These are phyloP conservation scores for Merodon equestris DNA, from an alignment of 2,888 invertebrate genomes.

Conservation along the genomic window DNA sequence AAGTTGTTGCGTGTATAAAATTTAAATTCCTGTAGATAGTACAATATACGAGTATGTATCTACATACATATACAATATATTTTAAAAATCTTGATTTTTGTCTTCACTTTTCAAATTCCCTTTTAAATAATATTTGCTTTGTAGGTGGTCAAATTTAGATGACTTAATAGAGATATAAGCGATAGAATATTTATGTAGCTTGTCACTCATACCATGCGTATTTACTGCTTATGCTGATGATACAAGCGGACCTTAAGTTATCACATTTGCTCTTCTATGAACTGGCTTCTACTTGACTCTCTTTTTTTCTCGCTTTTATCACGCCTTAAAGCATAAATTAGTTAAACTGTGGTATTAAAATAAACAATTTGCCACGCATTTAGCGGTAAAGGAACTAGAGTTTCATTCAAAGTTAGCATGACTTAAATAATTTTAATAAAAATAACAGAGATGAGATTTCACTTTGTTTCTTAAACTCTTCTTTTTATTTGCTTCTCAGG, in stretches of 20 bases:
- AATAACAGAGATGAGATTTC: too few relatives aligned
- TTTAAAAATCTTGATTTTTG: neutral
- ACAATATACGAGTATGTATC: conserved; percentile 36
- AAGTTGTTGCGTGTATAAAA: conserved; percentile 64
- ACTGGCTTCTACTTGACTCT: conserved; percentile 22
- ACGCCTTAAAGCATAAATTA: too few relatives aligned
- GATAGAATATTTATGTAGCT: conserved; percentile 30
- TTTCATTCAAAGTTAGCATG: too few relatives aligned
- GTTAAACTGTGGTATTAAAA: too few relatives aligned
- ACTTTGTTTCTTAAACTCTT: too few relatives aligned
- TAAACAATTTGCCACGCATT: too few relatives aligned
- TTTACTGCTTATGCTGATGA: conserved; percentile 13
- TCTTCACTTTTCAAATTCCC: too few relatives aligned
- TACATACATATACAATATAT: conserved; percentile 26
- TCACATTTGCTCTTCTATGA: conserved; percentile 61
- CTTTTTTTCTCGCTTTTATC: too few relatives aligned
- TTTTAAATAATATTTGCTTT: conserved; percentile 2
- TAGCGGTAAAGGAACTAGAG: too few relatives aligned
- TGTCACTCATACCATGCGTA: conserved; percentile 39
- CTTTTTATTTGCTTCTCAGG: too few relatives aligned
- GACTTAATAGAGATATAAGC: conserved; percentile 37
- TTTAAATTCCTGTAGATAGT: conserved; percentile 65
- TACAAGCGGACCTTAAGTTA: conserved; percentile 48
- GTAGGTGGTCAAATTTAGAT: conserved; percentile 12
- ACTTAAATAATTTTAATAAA: too few relatives aligned